phyloP scores from a whole-genome alignment of 2,113 vertebrate genomes.

The Pelmatolapia mariae region DNA sequence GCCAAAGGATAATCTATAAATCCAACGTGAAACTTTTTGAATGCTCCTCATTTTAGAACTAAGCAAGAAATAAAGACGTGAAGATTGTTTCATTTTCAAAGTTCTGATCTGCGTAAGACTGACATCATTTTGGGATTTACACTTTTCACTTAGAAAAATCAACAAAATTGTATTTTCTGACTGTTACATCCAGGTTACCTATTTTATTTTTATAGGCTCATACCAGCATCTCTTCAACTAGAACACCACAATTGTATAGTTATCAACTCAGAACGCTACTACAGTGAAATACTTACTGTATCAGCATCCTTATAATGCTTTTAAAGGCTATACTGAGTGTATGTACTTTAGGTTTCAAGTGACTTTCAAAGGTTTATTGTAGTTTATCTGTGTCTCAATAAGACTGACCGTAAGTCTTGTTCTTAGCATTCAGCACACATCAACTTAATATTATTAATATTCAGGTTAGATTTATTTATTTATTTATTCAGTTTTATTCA shows the following conservation, averaged over 20 bases:
- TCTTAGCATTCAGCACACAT: neutral
- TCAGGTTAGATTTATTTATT: neutral
- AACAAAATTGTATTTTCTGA: neutral
- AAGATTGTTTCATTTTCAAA: neutral
- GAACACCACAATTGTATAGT: neutral
- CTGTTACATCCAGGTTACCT: neutral
- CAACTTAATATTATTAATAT: neutral
- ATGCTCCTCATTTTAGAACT: neutral
- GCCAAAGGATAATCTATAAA: neutral
- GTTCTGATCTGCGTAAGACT: neutral
- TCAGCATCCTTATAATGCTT: neutral
- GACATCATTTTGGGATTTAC: neutral
- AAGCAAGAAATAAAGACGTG: neutral
- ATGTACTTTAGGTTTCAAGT: neutral
- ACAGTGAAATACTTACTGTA: neutral
- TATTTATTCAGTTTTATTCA: neutral
- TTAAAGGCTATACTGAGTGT: neutral
- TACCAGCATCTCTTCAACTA: neutral
- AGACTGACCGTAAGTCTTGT: neutral
- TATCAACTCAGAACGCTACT: neutral
- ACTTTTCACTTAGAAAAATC: neutral
- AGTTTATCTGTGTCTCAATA: neutral
- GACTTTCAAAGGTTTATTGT: neutral
- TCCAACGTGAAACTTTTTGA: neutral
- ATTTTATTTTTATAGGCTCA: neutral